Base-by-base conservation (phyloP, 2,797 vertebrate species). In the Pempheris klunzingeri region DNA sequence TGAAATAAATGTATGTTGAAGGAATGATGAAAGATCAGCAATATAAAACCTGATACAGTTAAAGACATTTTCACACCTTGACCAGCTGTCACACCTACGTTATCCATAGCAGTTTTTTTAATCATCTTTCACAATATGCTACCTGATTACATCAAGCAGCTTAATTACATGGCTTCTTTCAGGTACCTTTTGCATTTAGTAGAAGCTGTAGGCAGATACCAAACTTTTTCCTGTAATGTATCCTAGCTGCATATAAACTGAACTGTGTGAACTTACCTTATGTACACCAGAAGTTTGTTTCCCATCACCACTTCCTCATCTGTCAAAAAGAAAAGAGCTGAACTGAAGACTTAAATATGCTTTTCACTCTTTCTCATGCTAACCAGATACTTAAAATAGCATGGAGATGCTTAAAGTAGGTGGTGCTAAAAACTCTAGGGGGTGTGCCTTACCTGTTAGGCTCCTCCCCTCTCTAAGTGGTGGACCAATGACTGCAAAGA, bases 261-360 rank as follows among this genome's bases (percentile, higher is more conserved):
- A 22, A 22, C 4, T 67, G 26, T 26, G 34, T 26, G 50, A 71
- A 74, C 28, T 94, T 90, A 98, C 98, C 98, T 99, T 82, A 99
- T 99, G 87, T 99, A 99, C 1, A 99, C 98, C 28, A 99, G 95
- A 38, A 99, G 95, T 88, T 99, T 99, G 92, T 99, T 99, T 67
- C 98, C 98, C 96, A 99, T 98, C 58, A 97, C 92, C 83, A 99
- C 97, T 83, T 98, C 96, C 46, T 98, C 97, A 95, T 98, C 98
- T 99, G 92, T 73, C 30, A 70, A 13, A 14, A 55, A 71, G 20
- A 76, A 72, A 49, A 26, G 22, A 74, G 20, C 6, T 62, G 4
- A 57, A 13, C 52, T 32, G 28, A 52, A 39, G 18, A 53, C 1
- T 20, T 12, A 54, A 5, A 26, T 41, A 1, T 36, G 38, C 3